phyloP scores from a whole-genome alignment of 2,113 vertebrate genomes.

The Sorex fumeus region DNA sequence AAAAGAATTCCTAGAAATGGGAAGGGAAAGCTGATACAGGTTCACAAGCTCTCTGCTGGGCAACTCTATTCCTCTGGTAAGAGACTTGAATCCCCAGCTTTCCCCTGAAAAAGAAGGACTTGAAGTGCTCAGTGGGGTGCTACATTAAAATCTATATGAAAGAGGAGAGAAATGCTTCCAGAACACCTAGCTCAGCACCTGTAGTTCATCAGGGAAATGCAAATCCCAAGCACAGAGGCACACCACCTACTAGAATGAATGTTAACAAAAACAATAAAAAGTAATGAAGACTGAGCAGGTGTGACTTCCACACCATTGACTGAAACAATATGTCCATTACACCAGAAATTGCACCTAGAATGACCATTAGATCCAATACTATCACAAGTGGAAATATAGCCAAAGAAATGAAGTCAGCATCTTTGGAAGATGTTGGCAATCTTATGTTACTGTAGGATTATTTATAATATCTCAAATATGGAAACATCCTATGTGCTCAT shows the following conservation, averaged over 20 bases:
- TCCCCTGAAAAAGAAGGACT: background rate
- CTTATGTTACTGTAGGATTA: background rate
- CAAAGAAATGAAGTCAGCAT: background rate
- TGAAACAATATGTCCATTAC: background rate
- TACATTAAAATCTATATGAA: no score
- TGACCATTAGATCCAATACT: background rate
- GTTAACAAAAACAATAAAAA: background rate
- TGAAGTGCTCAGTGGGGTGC: no score
- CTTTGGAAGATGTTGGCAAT: background rate
- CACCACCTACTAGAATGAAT: background rate
- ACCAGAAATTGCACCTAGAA: background rate
- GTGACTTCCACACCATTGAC: background rate
- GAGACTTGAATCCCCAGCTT: background rate
- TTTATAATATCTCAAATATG: background rate
- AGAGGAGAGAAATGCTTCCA: background rate
- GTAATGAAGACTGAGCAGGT: background rate
- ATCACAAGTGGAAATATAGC: background rate
- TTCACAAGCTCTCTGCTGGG: background rate
- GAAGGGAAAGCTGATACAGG: background rate
- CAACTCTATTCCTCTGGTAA: rapidly evolving
- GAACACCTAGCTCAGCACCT: background rate
- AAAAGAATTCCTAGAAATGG: background rate
- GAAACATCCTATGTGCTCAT: background rate
- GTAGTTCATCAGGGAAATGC: background rate
- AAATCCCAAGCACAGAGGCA: background rate